These are phyloP conservation scores for Ophiothrix spiculata DNA, from an alignment of 35 echinoderm and acorn worm species.

Conservation along the genomic window DNA sequence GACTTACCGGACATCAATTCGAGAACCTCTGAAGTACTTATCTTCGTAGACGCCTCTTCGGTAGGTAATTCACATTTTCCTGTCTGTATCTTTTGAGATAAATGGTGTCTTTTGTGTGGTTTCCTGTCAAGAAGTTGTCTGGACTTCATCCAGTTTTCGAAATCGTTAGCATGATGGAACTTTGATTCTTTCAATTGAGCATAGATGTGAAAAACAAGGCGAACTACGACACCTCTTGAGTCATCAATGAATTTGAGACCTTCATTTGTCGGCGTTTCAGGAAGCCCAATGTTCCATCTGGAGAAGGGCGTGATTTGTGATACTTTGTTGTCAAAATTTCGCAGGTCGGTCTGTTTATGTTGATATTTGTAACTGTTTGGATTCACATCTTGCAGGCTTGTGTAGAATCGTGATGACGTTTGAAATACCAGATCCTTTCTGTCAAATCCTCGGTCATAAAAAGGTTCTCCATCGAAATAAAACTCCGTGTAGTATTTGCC, in stretches of 20 bases:
- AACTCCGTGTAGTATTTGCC: constrained; percentile 31
- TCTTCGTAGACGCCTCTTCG: background rate
- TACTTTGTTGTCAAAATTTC: background rate
- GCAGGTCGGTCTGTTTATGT: background rate
- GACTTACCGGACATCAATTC: background rate
- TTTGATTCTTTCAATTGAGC: constrained; percentile 10
- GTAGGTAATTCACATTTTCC: background rate
- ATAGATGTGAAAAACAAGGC: constrained; percentile 25
- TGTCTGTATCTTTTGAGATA: too few relatives aligned
- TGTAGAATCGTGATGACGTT: constrained; percentile 20
- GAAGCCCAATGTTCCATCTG: background rate
- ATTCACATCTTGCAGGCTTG: constrained; percentile 7
- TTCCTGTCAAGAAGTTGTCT: background rate
- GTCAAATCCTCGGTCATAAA: constrained; percentile 31
- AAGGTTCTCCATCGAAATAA: background rate
- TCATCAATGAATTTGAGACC: constrained; percentile 3
- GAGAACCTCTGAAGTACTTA: background rate
- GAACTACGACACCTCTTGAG: constrained; percentile 2
- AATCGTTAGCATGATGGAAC: background rate
- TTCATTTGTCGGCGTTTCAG: constrained; percentile 5
- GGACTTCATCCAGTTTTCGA: background rate
- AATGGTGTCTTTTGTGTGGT: background rate
- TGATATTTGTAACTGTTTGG: background rate
- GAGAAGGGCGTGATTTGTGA: constrained; percentile 24
- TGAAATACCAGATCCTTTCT: background rate